Evolutionary conservation across 92 coral and sea anemone genomes (phyloP).

Genomic region (Palythoa heliodiscus): DNA sequence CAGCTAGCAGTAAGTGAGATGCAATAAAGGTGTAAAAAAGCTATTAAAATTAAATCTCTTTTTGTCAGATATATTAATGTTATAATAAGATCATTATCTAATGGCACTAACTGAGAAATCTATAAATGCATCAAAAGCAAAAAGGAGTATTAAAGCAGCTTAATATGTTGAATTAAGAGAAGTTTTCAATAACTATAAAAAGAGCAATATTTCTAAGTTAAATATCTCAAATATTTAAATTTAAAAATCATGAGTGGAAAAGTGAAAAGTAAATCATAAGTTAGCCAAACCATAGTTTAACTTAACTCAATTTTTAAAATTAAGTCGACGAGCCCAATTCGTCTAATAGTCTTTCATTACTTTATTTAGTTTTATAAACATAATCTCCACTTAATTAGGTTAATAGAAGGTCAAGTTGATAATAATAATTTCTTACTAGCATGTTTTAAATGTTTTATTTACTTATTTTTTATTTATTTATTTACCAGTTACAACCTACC

Average conservation of each 20-base stretch:
- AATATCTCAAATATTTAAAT: not conserved
- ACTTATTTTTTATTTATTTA: no score
- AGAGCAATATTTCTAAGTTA: not conserved
- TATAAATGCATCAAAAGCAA: not conserved
- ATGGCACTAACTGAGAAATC: not conserved
- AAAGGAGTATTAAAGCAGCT: not conserved
- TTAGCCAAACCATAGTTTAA: no score
- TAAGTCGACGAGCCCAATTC: no score
- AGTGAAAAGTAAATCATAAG: not conserved
- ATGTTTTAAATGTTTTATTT: no score
- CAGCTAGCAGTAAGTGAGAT: slow-evolving; percentile 22
- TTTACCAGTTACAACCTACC: no score
- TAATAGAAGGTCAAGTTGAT: no score
- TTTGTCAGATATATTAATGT: no score
- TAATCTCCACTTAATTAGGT: no score
- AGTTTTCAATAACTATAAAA: not conserved
- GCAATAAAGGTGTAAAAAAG: not conserved
- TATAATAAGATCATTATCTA: not conserved
- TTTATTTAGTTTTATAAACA: no score
- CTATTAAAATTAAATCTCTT: not conserved
- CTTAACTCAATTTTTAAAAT: no score
- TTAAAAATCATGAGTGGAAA: not conserved
- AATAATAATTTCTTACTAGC: no score
- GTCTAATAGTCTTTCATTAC: no score
- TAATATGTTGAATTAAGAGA: not conserved